Percentiles rank a stretch among this genome's conserved stretches.
These are phyloP conservation scores for Podarcis raffonei DNA, from an alignment of 2,113 vertebrate genomes.

Conservation along the genomic window DNA sequence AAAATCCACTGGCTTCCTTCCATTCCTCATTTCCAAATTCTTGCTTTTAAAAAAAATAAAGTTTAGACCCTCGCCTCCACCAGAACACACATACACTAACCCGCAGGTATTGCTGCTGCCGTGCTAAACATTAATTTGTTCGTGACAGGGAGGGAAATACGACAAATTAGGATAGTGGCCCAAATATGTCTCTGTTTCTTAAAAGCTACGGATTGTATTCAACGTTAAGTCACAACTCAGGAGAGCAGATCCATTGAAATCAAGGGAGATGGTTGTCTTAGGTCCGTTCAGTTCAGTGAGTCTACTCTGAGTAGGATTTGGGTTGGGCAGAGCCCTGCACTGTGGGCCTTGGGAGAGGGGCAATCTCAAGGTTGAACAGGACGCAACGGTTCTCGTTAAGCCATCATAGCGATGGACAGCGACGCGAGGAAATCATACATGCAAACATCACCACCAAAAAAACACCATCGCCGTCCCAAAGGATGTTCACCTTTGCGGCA, in stretches of 20 bases:
- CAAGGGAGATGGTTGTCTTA: too few species aligned
- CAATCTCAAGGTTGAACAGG: not conserved
- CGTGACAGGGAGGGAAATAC: too few species aligned
- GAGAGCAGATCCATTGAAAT: too few species aligned
- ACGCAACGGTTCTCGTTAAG: not conserved
- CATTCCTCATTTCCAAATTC: not conserved
- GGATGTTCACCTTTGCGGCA: not conserved
- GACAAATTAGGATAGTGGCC: not conserved
- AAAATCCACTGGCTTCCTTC: conserved; percentile 14
- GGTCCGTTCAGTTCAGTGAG: too few species aligned
- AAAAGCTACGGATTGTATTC: too few species aligned
- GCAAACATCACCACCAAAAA: not conserved
- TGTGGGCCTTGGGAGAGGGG: not conserved
- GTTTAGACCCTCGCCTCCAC: too few species aligned
- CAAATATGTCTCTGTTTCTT: not conserved
- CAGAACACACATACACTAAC: too few species aligned
- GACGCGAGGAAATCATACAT: not conserved
- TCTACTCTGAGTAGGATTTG: too few species aligned
- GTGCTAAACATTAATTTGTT: not conserved
- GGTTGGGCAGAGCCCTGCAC: too few species aligned
- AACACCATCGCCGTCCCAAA: not conserved
- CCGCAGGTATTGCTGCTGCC: not conserved
- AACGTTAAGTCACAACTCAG: too few species aligned
- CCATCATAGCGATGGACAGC: too few species aligned
- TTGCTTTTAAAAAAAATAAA: too few species aligned